Evolutionary conservation across 2,113 vertebrate genomes (phyloP).

Genomic region (Caloenas nicobarica): DNA sequence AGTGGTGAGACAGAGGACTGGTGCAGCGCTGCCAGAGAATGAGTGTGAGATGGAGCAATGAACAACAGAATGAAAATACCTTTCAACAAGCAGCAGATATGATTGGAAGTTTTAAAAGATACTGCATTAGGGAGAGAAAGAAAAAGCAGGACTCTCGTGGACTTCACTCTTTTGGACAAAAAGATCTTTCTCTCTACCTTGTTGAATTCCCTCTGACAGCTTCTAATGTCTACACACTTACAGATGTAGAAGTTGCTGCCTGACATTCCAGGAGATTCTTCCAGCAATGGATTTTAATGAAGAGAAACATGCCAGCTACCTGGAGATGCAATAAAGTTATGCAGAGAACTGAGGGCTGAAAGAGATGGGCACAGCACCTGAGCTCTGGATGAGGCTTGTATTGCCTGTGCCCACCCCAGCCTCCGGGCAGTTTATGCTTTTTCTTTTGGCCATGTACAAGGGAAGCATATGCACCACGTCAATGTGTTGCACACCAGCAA

Average conservation of each 20-base stretch:
- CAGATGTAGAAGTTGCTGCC: background rate
- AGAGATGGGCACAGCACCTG: background rate
- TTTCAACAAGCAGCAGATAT: background rate
- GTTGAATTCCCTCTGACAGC: background rate
- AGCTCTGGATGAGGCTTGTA: background rate
- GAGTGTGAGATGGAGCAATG: background rate
- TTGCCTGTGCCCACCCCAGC: background rate
- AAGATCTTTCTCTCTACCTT: background rate
- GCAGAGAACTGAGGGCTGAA: background rate
- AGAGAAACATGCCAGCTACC: background rate
- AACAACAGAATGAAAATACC: background rate
- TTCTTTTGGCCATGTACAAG: background rate
- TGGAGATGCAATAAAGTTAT: background rate
- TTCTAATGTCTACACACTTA: background rate
- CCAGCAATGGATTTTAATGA: background rate
- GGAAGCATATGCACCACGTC: background rate
- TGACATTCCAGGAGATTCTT: background rate
- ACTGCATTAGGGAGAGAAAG: fast-evolving
- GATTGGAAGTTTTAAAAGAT: background rate
- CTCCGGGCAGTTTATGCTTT: background rate
- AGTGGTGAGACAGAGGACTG: background rate
- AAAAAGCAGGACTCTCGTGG: background rate
- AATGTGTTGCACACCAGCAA: background rate
- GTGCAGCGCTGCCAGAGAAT: background rate
- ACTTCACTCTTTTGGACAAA: background rate